phyloP scores from a whole-genome alignment of 2,888 invertebrate species.

The Drosophila mayaguana region DNA sequence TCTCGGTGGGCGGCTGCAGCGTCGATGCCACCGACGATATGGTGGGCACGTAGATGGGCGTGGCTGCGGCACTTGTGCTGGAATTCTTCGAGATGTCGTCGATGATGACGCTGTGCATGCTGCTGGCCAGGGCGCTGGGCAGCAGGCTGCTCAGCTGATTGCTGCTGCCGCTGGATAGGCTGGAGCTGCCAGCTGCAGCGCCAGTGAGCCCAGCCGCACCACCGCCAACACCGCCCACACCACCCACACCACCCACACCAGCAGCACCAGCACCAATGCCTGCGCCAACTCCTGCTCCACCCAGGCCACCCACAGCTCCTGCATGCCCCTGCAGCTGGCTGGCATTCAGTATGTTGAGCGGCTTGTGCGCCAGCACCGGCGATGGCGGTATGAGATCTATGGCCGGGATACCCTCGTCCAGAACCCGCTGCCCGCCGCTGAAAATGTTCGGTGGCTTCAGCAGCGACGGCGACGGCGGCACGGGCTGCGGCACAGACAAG shows the following conservation, averaged over 20 bases:
- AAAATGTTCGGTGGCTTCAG: conserved; percentile 84
- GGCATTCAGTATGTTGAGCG: conserved; percentile 83
- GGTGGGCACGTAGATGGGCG: conserved; percentile 80
- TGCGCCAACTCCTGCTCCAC: neutral
- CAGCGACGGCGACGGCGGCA: conserved; percentile 81
- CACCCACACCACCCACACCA: neutral
- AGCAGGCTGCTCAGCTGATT: conserved; percentile 45
- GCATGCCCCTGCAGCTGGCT: conserved; percentile 82
- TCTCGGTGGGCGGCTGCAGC: conserved; percentile 59
- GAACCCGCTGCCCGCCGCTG: conserved; percentile 78
- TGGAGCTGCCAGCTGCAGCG: conserved; percentile 1
- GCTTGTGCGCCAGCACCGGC: conserved; percentile 82
- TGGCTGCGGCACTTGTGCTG: conserved; percentile 65
- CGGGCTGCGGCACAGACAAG: conserved; percentile 42
- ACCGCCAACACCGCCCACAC: neutral
- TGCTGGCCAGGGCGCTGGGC: conserved; percentile 66
- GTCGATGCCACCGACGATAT: conserved; percentile 75
- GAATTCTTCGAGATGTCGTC: conserved; percentile 83
- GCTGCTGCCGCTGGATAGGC: conserved; percentile 37
- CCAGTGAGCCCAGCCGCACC: conserved; percentile 11
- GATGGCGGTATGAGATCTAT: conserved; percentile 84
- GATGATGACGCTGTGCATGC: conserved; percentile 79
- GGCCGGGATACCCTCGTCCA: conserved; percentile 84
- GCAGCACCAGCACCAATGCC: neutral
- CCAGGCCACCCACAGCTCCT: conserved; percentile 36